Percentiles rank a stretch among this genome's conserved stretches.
phyloP scores from a whole-genome alignment of 2,113 vertebrate species.

The Chascanopsetta lugubris region DNA sequence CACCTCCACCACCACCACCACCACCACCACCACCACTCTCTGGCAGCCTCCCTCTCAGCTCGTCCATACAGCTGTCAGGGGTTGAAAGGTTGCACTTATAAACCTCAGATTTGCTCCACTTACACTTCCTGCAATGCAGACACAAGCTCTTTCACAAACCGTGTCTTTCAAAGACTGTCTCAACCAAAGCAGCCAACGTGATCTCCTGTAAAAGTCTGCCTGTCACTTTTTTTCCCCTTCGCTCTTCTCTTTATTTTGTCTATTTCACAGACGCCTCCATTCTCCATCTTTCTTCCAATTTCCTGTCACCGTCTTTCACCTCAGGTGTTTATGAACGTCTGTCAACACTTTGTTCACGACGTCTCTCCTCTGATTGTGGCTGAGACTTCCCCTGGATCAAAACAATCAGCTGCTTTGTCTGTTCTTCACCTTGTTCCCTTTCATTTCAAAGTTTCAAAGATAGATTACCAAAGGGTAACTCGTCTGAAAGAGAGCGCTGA shows the following conservation, averaged over 20 bases:
- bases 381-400: neutral
- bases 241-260: slow-evolving; percentile 3
- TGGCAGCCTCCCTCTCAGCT: slow-evolving; percentile 18
- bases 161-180: neutral
- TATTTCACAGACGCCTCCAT: slow-evolving; percentile 12
- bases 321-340: slow-evolving; percentile 1
- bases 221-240: slow-evolving; percentile 11
- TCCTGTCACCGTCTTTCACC: neutral
- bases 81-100: slow-evolving; percentile 19
- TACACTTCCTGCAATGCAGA: neutral
- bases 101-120: slow-evolving; percentile 9
- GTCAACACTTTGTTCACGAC: slow-evolving; percentile 2
- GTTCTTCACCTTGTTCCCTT: slow-evolving; percentile 6
- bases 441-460: too few species aligned
- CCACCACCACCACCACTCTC: too few species aligned
- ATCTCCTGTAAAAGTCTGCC: slow-evolving; percentile 21
- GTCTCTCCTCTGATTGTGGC: slow-evolving; percentile 9
- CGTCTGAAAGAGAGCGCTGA: too few species aligned
- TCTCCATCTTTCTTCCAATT: slow-evolving; percentile 1
- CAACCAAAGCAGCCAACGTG: neutral
- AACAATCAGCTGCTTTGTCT: too few species aligned
- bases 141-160: neutral
- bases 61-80: slow-evolving; percentile 24
- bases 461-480: too few species aligned
- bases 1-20: too few species aligned